Base-by-base conservation (phyloP, 2,797 vertebrate species). In the Bradypodion pumilum region DNA sequence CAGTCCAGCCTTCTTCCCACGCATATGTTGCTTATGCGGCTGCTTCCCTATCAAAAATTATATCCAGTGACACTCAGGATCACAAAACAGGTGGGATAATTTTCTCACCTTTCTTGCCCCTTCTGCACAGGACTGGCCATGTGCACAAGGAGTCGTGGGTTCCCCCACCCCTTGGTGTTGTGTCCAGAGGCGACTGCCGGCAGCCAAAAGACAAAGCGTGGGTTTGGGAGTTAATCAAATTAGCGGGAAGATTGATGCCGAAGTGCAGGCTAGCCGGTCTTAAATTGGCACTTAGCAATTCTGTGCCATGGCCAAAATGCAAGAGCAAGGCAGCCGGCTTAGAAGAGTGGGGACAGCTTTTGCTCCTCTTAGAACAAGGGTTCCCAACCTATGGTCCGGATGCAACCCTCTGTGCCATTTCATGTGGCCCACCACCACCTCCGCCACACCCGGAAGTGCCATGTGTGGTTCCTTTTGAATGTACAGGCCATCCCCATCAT, bases 271-370 rank as follows among this genome's bases (percentile, higher is more conserved):
- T 78, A 19, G 5, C 40, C 19, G 0, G 4, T 2, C 73, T 56
- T 40, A 1, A 16, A 1, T 2, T 52, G 82, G 32, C 0, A 1
- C 0, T 2, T 3, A 0, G 66, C 59, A 73, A 80, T 70, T 37
- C 84, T 25, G 0, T 7, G 49, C 80, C 60, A 3, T 1, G 13
- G 0, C 7, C 1, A 1, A 40, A 7, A 1, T 29, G 2, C 16
- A 0, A 15, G 73, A 56, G 46, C 78, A 74, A 44, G 44, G 3
- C 25, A 44, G 80, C 69, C 74, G 19, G 77, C 79, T 79, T 44
- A 0, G 21, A 63, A 0, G n/a, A 2, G 1, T 0, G 0, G 13
- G 10, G 5, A 6, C 21, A 12, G 40, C 10, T 1, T 0, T 0
- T 1, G 46, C 7, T 49, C 7, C 46, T 49, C 13, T 49, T 12